phyloP scores from a whole-genome alignment of 2,797 vertebrate species.

The Taenioides sp. region DNA sequence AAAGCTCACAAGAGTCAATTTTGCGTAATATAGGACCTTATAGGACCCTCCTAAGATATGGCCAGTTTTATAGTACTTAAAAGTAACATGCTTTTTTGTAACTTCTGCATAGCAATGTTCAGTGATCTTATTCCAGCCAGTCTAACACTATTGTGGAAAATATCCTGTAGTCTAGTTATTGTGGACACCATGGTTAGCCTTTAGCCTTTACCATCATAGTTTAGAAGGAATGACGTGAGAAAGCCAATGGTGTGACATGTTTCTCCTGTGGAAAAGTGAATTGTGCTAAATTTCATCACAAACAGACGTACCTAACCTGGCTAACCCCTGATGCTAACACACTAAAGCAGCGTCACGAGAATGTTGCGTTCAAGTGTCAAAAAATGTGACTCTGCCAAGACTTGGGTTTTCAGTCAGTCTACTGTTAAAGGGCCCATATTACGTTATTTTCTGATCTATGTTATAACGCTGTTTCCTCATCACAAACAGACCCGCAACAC shows the following conservation, averaged over 20 bases:
- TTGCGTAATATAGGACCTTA: too few species aligned
- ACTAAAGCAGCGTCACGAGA: not conserved
- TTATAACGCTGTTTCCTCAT: too few species aligned
- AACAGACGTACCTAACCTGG: conserved; percentile 22
- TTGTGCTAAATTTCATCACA: conserved; percentile 20
- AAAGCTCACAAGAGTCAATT: too few species aligned
- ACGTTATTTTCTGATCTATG: too few species aligned
- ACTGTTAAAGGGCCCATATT: too few species aligned
- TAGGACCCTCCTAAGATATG: too few species aligned
- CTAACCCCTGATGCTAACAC: not conserved
- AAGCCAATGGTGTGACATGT: not conserved
- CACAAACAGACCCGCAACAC: too few species aligned
- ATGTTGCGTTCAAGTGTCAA: not conserved
- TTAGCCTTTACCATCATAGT: not conserved
- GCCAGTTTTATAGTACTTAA: too few species aligned
- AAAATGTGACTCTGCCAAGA: not conserved
- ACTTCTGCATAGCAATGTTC: not conserved
- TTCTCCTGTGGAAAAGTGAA: not conserved
- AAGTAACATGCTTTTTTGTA: not conserved
- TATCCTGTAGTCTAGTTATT: not conserved
- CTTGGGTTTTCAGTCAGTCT: too few species aligned
- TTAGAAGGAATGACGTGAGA: not conserved
- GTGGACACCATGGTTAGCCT: not conserved
- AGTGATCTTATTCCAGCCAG: too few species aligned
- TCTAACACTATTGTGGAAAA: not conserved